These are phyloP conservation scores for Clostera curtula DNA, from an alignment of 2,888 invertebrate species.

Conservation along the genomic window DNA sequence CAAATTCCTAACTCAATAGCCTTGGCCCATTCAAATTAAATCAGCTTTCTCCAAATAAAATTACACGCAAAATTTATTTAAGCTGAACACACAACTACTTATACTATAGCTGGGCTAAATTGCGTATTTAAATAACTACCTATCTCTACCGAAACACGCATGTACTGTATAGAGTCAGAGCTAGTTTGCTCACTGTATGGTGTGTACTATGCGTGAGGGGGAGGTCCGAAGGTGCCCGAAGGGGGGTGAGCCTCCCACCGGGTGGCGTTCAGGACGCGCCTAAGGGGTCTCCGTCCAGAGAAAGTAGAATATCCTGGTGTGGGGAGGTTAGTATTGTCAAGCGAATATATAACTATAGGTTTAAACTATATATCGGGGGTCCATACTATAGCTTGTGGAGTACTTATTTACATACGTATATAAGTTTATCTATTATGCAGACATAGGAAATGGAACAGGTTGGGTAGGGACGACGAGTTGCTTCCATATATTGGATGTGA, in stretches of 20 bases:
- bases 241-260: slow-evolving; percentile 28
- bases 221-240: slow-evolving; percentile 35
- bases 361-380: slow-evolving; percentile 69
- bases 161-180: slow-evolving; percentile 65
- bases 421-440: slow-evolving; percentile 72
- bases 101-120: slow-evolving; percentile 48
- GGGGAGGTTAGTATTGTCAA: slow-evolving; percentile 74
- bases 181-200: slow-evolving; percentile 69
- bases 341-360: slow-evolving; percentile 69
- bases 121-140: slow-evolving; percentile 67
- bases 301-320: slow-evolving; percentile 74
- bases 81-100: slow-evolving; percentile 28
- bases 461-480: slow-evolving; percentile 50
- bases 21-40: slow-evolving; percentile 37
- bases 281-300: slow-evolving; percentile 70
- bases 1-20: slow-evolving; percentile 14
- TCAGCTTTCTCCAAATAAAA: slow-evolving; percentile 43
- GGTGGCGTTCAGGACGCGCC: slow-evolving; percentile 53
- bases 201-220: slow-evolving; percentile 66
- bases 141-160: slow-evolving; percentile 52
- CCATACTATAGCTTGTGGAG: slow-evolving; percentile 54
- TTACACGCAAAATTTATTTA: slow-evolving; percentile 55
- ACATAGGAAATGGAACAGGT: slow-evolving; percentile 66
- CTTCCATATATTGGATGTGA: slow-evolving; percentile 48
- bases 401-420: slow-evolving; percentile 71